These are phyloP conservation scores for Chironomus tepperi DNA, from an alignment of 1,140 invertebrate genomes.

Conservation along the genomic window DNA sequence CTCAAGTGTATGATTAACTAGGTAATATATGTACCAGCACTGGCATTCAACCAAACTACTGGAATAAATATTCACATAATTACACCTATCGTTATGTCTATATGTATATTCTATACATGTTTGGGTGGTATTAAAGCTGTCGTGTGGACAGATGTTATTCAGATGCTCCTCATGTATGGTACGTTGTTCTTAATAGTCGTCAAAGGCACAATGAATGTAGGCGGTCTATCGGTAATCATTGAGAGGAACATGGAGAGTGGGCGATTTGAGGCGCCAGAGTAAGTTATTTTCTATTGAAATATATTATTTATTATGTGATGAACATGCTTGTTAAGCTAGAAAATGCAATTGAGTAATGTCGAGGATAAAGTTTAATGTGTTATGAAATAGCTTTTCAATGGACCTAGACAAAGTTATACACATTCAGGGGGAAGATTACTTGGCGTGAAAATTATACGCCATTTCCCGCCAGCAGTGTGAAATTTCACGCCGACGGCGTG, in stretches of 20 bases:
- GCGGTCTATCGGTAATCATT: conserved; percentile 65
- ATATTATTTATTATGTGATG: too few relatives aligned
- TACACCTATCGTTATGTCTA: conserved; percentile 70
- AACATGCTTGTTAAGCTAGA: too few relatives aligned
- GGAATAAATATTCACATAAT: conserved; percentile 59
- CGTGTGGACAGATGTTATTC: conserved; percentile 89
- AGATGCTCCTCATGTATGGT: conserved; percentile 74
- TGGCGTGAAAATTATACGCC: too few relatives aligned
- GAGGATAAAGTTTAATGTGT: too few relatives aligned
- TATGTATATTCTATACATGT: conserved; percentile 86
- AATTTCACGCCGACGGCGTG: too few relatives aligned
- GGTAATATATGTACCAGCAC: conserved; percentile 50
- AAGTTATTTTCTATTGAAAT: conserved; percentile 31
- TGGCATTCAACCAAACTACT: conserved; percentile 55
- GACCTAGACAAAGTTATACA: too few relatives aligned
- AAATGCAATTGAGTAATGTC: too few relatives aligned
- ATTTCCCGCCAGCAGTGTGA: too few relatives aligned
- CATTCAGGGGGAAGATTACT: too few relatives aligned
- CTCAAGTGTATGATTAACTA: background rate
- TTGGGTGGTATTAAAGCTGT: conserved; percentile 88
- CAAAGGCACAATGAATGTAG: conserved; percentile 71
- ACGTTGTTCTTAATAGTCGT: conserved; percentile 71
- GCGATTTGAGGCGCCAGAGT: conserved; percentile 71
- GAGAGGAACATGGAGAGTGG: conserved; percentile 59
- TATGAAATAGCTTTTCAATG: too few relatives aligned